A percentile compares a stretch with the other conserved stretches of the same genome.
These are phyloP conservation scores for Hyppa rectilinea DNA, from an alignment of 2,888 invertebrate species.

Conservation along the genomic window DNA sequence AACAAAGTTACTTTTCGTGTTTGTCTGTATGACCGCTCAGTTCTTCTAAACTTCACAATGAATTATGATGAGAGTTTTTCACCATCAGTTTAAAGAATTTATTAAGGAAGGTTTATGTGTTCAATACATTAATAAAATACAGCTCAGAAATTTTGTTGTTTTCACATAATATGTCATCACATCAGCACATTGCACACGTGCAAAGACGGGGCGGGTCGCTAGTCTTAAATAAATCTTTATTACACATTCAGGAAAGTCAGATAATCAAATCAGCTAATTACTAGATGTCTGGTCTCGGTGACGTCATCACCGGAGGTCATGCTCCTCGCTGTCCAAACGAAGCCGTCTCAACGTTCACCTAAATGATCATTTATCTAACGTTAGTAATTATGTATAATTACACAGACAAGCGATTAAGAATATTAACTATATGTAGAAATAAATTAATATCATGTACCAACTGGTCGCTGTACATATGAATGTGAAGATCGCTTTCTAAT, in stretches of 20 bases:
- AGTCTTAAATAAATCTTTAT: not conserved
- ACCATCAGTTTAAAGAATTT: no score
- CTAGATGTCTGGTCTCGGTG: not conserved
- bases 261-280: conserved; percentile 4
- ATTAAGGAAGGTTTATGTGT: no score
- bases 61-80: no score
- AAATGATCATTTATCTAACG: conserved; percentile 47
- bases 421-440: conserved; percentile 13
- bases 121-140: no score
- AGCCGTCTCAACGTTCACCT: not conserved
- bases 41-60: no score
- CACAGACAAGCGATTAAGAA: conserved; percentile 44
- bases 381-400: conserved; percentile 56
- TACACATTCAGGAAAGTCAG: not conserved
- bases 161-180: no score
- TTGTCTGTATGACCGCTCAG: no score
- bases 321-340: conserved; percentile 34
- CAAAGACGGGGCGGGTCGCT: no score
- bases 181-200: no score
- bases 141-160: no score
- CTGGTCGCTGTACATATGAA: not conserved
- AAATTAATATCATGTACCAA: conserved; percentile 25
- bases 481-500: conserved; percentile 26
- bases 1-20: no score
- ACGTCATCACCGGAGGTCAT: conserved; percentile 41